Percentiles rank a stretch among this genome's conserved stretches.
Conservation (phyloP, 2,113 vertebrate genomes). For the Tachysurus vachellii region DNA sequence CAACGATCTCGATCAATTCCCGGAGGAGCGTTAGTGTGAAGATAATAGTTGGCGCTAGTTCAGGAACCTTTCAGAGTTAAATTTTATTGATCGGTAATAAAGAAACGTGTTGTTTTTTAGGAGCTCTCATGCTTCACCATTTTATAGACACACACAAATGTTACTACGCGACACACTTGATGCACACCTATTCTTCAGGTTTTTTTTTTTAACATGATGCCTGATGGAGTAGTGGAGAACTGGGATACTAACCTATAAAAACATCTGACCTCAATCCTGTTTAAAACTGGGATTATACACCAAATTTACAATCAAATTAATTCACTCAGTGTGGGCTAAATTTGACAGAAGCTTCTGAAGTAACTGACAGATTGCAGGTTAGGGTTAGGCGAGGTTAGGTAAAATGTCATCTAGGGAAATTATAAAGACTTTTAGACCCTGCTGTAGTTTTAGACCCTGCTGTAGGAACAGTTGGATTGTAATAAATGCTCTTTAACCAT, state of each 20-base stretch:
- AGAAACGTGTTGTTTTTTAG: neutral
- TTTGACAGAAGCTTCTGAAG: neutral
- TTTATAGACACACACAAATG: neutral
- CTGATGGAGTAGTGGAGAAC: neutral
- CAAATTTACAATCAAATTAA: neutral
- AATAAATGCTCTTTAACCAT: neutral
- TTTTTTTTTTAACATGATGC: too few species aligned
- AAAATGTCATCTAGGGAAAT: neutral
- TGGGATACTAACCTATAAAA: neutral
- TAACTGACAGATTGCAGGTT: neutral
- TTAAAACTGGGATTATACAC: neutral
- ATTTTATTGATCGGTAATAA: neutral
- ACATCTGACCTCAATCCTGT: neutral
- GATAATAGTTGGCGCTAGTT: neutral
- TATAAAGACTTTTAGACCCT: neutral
- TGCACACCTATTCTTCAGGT: neutral
- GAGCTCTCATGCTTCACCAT: neutral
- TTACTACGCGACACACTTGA: neutral
- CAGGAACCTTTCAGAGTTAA: neutral
- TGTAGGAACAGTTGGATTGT: constrained; percentile 5
- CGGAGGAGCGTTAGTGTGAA: neutral
- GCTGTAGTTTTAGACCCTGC: neutral
- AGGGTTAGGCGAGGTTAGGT: neutral
- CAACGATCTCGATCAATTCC: neutral
- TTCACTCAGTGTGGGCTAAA: too few species aligned